A percentile compares a stretch with the other conserved stretches of the same genome.
Conservation (phyloP, 2,888 invertebrate species). For the Acanthopleura granulata region DNA sequence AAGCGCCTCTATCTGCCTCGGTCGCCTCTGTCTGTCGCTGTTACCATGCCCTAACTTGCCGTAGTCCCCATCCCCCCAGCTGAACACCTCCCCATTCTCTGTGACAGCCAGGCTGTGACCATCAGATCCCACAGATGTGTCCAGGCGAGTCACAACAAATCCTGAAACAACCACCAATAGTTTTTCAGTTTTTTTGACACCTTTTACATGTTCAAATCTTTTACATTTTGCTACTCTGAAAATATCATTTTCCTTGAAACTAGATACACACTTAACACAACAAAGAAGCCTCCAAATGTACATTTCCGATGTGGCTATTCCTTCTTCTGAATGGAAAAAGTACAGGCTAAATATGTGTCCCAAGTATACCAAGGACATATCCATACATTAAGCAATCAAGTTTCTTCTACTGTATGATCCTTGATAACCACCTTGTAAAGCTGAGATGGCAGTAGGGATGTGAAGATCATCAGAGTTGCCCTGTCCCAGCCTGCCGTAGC, state of each 20-base stretch:
- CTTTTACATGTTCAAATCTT: too few species aligned
- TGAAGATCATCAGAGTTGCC: constrained; percentile 78
- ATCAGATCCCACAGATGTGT: constrained; percentile 77
- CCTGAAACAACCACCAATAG: constrained; percentile 64
- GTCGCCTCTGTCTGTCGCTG: constrained; percentile 76
- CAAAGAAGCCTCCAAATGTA: too few species aligned
- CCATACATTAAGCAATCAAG: too few species aligned
- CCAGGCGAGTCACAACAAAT: constrained; percentile 76
- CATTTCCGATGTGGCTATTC: too few species aligned
- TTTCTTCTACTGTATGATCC: not conserved
- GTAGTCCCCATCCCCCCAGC: constrained; percentile 79
- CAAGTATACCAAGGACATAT: too few species aligned
- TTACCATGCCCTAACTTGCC: constrained; percentile 79
- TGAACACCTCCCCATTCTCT: constrained; percentile 78
- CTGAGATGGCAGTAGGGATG: constrained; percentile 74
- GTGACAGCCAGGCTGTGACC: constrained; percentile 78
- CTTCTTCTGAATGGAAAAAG: too few species aligned
- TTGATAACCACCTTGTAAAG: constrained; percentile 72
- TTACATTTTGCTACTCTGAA: too few species aligned
- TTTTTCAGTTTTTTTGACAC: too few species aligned
- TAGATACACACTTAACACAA: too few species aligned
- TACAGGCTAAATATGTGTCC: too few species aligned
- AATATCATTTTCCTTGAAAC: too few species aligned
- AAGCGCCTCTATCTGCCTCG: constrained; percentile 76
- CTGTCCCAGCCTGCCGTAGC: constrained; percentile 77